Percentiles rank a stretch among this genome's conserved stretches.
phyloP scores from a whole-genome alignment of 1,140 invertebrate genomes.

The Saccostrea glomerata region DNA sequence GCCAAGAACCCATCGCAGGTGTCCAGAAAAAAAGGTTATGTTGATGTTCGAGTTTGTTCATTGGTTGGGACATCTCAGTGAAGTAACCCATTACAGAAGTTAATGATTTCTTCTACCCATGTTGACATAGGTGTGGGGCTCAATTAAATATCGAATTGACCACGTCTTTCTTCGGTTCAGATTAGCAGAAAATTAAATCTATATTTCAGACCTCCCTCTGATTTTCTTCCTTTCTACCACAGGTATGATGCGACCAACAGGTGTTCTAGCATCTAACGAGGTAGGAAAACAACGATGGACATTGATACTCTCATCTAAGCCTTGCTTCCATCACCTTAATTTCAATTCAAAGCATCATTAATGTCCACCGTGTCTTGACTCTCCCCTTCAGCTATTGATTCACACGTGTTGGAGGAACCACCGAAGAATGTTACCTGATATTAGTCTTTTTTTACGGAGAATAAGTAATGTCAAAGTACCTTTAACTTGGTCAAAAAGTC shows the following conservation, averaged over 20 bases:
- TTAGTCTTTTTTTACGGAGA: no score
- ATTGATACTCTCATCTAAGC: background rate
- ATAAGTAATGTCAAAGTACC: no score
- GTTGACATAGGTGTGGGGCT: slow-evolving; percentile 12
- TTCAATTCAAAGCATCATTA: slow-evolving; percentile 24
- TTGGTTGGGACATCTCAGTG: background rate
- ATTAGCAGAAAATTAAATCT: slow-evolving; percentile 27
- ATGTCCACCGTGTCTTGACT: background rate
- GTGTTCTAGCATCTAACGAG: background rate
- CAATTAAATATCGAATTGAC: slow-evolving; percentile 20
- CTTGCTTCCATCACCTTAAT: background rate
- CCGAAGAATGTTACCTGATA: no score
- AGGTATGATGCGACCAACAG: background rate
- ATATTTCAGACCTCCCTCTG: background rate
- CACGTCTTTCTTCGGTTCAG: background rate
- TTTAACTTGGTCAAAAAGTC: no score
- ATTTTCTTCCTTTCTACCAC: background rate
- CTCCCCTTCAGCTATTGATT: background rate
- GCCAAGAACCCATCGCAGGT: background rate
- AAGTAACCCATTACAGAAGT: slow-evolving; percentile 15
- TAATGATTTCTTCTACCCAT: slow-evolving; percentile 23
- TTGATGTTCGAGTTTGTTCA: background rate
- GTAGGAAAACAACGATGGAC: background rate
- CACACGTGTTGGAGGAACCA: background rate
- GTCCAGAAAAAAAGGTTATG: background rate